Evolutionary conservation across 2,113 vertebrate species (phyloP).

Genomic region (Corythornis cristatus): DNA sequence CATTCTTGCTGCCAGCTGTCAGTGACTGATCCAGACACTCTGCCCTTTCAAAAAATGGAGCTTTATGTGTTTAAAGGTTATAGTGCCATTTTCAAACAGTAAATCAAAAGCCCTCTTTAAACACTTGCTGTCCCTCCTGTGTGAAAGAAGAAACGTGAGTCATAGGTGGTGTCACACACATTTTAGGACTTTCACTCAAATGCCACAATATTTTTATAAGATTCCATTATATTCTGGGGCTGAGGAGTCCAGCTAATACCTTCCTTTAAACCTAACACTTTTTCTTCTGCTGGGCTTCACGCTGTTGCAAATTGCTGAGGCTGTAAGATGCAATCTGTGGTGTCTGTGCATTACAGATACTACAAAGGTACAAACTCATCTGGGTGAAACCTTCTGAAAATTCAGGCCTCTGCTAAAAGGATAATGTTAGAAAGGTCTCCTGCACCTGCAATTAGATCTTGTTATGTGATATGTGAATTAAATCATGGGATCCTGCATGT

Average conservation of each 20-base stretch:
- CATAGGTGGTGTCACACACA: not conserved
- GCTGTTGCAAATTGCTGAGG: not conserved
- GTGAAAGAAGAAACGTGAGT: not conserved
- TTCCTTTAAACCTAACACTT: not conserved
- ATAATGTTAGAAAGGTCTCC: not conserved
- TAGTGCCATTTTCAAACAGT: constrained; percentile 17
- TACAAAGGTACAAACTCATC: not conserved
- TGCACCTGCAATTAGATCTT: not conserved
- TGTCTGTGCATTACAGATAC: not conserved
- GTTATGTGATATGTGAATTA: not conserved
- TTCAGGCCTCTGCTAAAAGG: not conserved
- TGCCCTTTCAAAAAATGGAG: constrained; percentile 16
- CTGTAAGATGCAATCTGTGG: not conserved
- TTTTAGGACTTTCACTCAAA: not conserved
- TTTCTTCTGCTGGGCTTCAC: not conserved
- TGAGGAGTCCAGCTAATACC: not conserved
- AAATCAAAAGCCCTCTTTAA: constrained; percentile 33
- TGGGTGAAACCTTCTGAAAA: not conserved
- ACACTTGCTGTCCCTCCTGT: not conserved
- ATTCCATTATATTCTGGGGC: not conserved
- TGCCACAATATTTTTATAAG: not conserved
- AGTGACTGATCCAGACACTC: not conserved
- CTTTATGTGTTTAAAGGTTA: constrained; percentile 32
- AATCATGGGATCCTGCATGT: not conserved
- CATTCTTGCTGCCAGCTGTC: constrained; percentile 22